phyloP scores from a whole-genome alignment of 2,797 vertebrate species.

The Tympanoctomys barrerae region DNA sequence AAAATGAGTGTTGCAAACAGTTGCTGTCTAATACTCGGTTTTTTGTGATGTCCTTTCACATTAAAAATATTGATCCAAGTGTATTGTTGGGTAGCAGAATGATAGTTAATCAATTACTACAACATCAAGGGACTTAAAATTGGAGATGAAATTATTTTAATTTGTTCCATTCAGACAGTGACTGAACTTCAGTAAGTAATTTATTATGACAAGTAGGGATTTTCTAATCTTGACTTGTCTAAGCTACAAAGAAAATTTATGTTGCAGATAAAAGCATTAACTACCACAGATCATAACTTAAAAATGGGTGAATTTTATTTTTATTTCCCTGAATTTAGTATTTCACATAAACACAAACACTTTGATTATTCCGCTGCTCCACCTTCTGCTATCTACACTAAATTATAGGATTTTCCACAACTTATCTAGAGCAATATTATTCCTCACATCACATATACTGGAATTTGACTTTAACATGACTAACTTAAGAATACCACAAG shows the following conservation, averaged over 20 bases:
- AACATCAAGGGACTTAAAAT: constrained; percentile 64
- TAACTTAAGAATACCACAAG: neutral
- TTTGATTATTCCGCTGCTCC: neutral
- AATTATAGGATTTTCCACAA: neutral
- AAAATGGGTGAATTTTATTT: constrained; percentile 37
- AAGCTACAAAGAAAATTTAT: constrained; percentile 54
- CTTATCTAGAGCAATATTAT: neutral
- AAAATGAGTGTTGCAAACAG: constrained; percentile 40
- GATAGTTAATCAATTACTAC: constrained; percentile 49
- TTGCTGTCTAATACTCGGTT: constrained; percentile 60
- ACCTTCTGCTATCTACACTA: constrained; percentile 15
- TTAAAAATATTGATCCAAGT: constrained; percentile 62
- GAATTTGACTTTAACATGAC: constrained; percentile 12
- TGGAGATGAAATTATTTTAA: constrained; percentile 51
- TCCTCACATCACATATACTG: neutral
- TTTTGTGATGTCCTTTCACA: constrained; percentile 51
- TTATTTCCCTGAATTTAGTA: constrained; percentile 2
- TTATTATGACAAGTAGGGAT: constrained; percentile 44
- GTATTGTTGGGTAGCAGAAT: constrained; percentile 61
- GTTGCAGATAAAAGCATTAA: constrained; percentile 30
- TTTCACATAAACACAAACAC: constrained; percentile 12
- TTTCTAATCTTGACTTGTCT: constrained; percentile 59
- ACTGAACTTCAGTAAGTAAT: constrained; percentile 50
- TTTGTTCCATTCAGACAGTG: constrained; percentile 52
- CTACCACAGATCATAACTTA: neutral